phyloP scores from a whole-genome alignment of 30 jellyfish, hydroid and myxozoan genomes.

The Turritopsis rubra region DNA sequence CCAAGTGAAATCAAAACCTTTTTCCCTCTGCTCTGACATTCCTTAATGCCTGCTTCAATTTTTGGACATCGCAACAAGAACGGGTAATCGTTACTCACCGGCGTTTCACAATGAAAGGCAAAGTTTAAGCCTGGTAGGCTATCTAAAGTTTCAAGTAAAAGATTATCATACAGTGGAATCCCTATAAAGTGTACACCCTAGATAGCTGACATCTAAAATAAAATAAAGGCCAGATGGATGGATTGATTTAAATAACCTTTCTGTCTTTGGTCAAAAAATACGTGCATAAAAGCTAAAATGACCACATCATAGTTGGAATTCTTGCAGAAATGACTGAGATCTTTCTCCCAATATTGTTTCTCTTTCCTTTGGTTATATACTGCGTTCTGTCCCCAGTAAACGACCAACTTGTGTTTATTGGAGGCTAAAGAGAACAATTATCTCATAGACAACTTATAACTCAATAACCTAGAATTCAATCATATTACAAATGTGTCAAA shows the following conservation, averaged over 20 bases:
- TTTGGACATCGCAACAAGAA: conserved; percentile 55
- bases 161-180: too few relatives aligned
- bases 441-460: neutral
- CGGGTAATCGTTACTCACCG: conserved; percentile 49
- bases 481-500: neutral
- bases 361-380: conserved; percentile 34
- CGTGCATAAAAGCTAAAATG: conserved; percentile 52
- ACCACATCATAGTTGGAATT: conserved; percentile 41
- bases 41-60: conserved; percentile 52
- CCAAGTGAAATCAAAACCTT: conserved; percentile 55
- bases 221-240: too few relatives aligned
- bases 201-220: too few relatives aligned
- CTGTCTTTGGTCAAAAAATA: conserved; percentile 50
- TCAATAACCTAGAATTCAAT: neutral
- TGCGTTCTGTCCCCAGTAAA: conserved; percentile 70
- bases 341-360: conserved; percentile 40
- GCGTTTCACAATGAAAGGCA: conserved; percentile 56
- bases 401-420: conserved; percentile 39
- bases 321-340: conserved; percentile 39
- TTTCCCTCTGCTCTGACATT: conserved; percentile 53
- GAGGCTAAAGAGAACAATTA: conserved; percentile 22
- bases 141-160: neutral
- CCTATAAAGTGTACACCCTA: too few relatives aligned
- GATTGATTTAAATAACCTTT: conserved; percentile 57
- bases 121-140: conserved; percentile 49